Conservation (phyloP, 1,140 invertebrate species). For the Latrodectus geometricus region DNA sequence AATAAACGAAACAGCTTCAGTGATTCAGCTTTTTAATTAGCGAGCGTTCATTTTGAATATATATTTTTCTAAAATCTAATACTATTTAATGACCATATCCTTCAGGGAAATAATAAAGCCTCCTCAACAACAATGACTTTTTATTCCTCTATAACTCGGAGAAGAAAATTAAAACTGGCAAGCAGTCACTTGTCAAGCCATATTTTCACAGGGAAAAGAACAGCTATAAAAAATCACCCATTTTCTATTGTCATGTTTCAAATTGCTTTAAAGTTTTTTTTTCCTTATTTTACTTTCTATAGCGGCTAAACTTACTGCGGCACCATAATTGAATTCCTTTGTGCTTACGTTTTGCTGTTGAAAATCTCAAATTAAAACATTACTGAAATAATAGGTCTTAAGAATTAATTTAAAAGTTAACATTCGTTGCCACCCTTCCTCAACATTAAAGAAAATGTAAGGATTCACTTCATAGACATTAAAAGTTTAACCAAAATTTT, state of each 20-base stretch:
- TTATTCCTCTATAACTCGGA: neutral
- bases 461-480: too few relatives aligned
- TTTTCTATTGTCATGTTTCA: neutral
- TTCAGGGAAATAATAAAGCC: constrained; percentile 24
- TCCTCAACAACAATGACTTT: constrained; percentile 40
- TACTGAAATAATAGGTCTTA: too few relatives aligned
- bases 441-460: too few relatives aligned
- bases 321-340: too few relatives aligned
- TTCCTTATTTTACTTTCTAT: too few relatives aligned
- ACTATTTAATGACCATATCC: constrained; percentile 4
- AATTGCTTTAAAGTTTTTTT: neutral
- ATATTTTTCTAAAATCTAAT: constrained; percentile 21
- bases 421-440: too few relatives aligned
- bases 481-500: too few relatives aligned
- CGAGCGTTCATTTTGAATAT: neutral
- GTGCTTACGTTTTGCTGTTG: too few relatives aligned
- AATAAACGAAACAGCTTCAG: constrained; percentile 14
- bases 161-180: neutral
- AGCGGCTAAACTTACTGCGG: too few relatives aligned
- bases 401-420: too few relatives aligned
- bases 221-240: neutral
- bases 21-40: constrained; percentile 54
- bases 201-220: neutral
- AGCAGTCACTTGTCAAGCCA: neutral
- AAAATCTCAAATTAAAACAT: too few relatives aligned